Evolutionary conservation across 2,888 invertebrate species (phyloP), one percentile per base, ranked within the genome.

Genomic region (Ochropacha duplaris): DNA sequence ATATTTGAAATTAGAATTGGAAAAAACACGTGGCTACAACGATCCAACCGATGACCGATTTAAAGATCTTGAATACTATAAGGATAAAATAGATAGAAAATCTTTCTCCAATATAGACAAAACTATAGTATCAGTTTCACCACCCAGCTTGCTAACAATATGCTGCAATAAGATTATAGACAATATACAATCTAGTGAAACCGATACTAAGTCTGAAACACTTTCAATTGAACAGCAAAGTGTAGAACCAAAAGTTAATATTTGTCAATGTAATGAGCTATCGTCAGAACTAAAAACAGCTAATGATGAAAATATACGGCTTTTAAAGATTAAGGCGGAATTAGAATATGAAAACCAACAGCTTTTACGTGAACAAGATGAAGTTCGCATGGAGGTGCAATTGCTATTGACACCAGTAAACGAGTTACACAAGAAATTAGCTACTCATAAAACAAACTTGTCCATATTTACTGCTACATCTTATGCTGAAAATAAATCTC

Each of bases 391-490:
- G 36, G 92, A 92, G 79, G 70, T 92, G 54, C 66, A 76, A 52
- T 73, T 79, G 50, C 80, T 92, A 34, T 49, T 87, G 54, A 82
- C 84, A 70, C 79, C 83, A 56, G 76, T 84, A 1, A 68, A 74
- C 49, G 88, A 90, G 57, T 76, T 92, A 58, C 86, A 90, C 68
- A 92, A 88, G 65, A 90, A 81, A 81, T 75, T 91, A 57, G 56
- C 74, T 1, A 88, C 81, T 63, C 92, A 92, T 66, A 86, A 79
- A 78, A 90, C 90, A 1, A 87, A 86, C 69, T 64, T 92, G 5
- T 88, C 87, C 3, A 92, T 90, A 31, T 76, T 92, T 63, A 89
- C 89, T 34, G 91, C 92, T 31, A 92, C 90, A 22, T 88, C 90
- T 1, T 88, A 84, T 56, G 88, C 92, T 1, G 92, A 92, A 78